phyloP scores from a whole-genome alignment of 2,113 vertebrate genomes.

The Murina feae region DNA sequence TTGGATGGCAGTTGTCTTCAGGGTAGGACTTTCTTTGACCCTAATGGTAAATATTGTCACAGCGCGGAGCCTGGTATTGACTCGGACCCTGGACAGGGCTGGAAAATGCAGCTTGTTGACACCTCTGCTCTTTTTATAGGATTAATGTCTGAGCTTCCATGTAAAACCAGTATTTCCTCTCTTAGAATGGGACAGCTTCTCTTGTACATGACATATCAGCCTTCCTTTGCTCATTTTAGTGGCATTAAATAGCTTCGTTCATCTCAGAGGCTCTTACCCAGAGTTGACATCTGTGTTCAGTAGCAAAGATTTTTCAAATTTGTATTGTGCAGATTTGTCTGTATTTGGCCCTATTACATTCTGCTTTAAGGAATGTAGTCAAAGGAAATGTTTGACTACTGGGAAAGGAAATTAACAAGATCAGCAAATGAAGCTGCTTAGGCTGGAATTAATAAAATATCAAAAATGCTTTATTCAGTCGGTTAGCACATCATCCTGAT shows the following conservation, averaged over 20 bases:
- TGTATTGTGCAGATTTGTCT: not conserved
- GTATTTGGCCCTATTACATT: not conserved
- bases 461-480: not conserved
- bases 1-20: not conserved
- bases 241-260: not conserved
- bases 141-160: not conserved
- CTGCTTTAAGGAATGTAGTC: not conserved
- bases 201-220: not conserved
- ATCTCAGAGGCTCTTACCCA: not conserved
- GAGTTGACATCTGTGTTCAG: not conserved
- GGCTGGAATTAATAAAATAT: conserved; percentile 2
- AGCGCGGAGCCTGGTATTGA: not conserved
- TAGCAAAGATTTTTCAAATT: not conserved
- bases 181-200: not conserved
- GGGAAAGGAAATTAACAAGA: conserved; percentile 17
- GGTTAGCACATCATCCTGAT: not conserved
- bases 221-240: not conserved
- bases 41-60: not conserved
- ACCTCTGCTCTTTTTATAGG: not conserved
- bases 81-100: not conserved
- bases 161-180: not conserved
- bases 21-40: not conserved
- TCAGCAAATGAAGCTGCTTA: conserved; percentile 30
- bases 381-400: conserved; percentile 11
- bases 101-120: not conserved